phyloP scores from a whole-genome alignment of 2,113 vertebrate species.

The Neotragus moschatus region DNA sequence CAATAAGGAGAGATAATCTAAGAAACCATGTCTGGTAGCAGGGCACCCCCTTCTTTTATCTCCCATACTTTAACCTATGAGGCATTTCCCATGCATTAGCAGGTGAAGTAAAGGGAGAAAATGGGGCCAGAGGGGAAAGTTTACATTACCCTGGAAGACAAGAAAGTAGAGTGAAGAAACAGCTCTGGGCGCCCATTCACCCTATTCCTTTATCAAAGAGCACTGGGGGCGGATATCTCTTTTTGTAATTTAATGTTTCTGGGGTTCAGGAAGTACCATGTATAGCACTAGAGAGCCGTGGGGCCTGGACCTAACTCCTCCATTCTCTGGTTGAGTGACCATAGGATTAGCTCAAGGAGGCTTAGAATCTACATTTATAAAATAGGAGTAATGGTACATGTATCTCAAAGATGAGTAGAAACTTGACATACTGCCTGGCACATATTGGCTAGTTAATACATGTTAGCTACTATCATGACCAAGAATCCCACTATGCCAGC shows the following conservation, averaged over 20 bases:
- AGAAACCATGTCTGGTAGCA: neutral
- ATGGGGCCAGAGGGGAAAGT: neutral
- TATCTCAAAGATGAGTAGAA: neutral
- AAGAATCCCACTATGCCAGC: neutral
- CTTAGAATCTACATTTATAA: neutral
- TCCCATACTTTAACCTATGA: neutral
- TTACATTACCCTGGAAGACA: neutral
- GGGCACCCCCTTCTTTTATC: neutral
- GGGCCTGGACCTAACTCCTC: neutral
- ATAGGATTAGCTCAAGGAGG: neutral
- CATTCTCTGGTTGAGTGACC: neutral
- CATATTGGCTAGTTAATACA: neutral
- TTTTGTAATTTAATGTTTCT: neutral
- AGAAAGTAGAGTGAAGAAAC: neutral
- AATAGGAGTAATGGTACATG: neutral
- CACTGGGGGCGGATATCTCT: neutral
- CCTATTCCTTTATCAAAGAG: neutral
- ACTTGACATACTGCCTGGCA: neutral
- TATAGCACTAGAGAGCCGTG: neutral
- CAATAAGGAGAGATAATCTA: slow-evolving; percentile 9
- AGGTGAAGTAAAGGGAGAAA: neutral
- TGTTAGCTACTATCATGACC: neutral
- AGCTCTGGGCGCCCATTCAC: neutral
- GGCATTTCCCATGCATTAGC: neutral
- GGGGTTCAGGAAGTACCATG: neutral